Percentiles rank a stretch among this genome's conserved stretches.
Evolutionary conservation across 2,113 vertebrate species (phyloP).

Genomic region (Antennarius striatus): DNA sequence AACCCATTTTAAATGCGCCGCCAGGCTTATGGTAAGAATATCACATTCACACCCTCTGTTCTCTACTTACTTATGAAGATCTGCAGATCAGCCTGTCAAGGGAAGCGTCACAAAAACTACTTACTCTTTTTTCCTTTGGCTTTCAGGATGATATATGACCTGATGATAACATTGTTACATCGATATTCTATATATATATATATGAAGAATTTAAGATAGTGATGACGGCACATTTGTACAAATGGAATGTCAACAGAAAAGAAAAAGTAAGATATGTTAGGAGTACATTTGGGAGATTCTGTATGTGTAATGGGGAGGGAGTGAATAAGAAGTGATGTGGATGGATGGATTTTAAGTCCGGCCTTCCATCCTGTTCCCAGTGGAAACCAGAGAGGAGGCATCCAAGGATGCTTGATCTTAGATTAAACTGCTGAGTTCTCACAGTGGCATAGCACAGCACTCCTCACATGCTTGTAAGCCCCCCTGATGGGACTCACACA

Average conservation of each 20-base stretch:
- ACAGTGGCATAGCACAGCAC: slow-evolving; percentile 33
- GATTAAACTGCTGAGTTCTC: slow-evolving; percentile 56
- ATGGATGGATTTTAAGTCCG: slow-evolving; percentile 43
- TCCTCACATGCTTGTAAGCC: slow-evolving; percentile 26
- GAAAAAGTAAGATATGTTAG: neutral
- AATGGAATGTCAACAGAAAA: too few relatives aligned
- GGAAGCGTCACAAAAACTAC: slow-evolving; percentile 5
- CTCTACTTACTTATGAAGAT: slow-evolving; percentile 4
- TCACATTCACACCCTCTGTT: neutral
- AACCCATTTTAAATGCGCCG: slow-evolving; percentile 19
- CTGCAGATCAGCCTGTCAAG: neutral
- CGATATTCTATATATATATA: neutral
- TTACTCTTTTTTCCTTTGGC: neutral
- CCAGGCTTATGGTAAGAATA: slow-evolving; percentile 18
- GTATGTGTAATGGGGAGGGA: neutral
- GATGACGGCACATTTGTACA: neutral
- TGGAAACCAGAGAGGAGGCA: slow-evolving; percentile 54
- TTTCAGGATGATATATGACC: neutral
- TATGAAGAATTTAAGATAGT: neutral
- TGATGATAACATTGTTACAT: neutral
- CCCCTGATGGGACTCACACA: slow-evolving; percentile 21
- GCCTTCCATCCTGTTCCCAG: slow-evolving; percentile 48
- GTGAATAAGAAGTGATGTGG: slow-evolving; percentile 13
- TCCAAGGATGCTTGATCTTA: slow-evolving; percentile 66
- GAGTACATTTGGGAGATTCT: neutral